Evolutionary conservation across 2,888 invertebrate species (phyloP), one percentile per base, ranked within the genome.

Genomic region (Ormyrus labotus): DNA sequence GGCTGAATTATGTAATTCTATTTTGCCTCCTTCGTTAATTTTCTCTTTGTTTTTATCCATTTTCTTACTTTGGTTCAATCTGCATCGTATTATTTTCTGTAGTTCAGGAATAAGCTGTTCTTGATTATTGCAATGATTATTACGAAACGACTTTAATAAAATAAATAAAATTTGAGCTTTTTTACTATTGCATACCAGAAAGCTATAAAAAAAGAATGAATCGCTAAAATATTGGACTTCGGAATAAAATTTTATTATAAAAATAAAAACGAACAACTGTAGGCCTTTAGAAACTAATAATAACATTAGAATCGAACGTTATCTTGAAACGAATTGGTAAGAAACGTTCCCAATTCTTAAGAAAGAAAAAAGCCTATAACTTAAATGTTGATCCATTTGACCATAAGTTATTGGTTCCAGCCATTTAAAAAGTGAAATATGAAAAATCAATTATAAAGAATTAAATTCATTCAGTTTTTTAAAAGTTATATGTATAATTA

Each of bases 181-280:
- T 10, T 64, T 34, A 55, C 67, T 67, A 57, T 64, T 13, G 13
- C 34, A 53, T 10, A n/a, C 11, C 48, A n/a, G 13, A 69, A 78
- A 81, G 51, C 58, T 53, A 80, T 51, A 57, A 58, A n/a, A 34
- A 53, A 55, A 67, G 6, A 67, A 67, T 75, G 13, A 13, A 65
- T 60, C 8, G n/a, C 51, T 70, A 69, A 34, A 13, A 65, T 50
- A 67, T 47, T 72, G 53, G 60, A 72, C 60, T 70, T 64, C 57
- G 71, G 57, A 81, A 75, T 78, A 61, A 71, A 78, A 50, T 78
- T 78, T 78, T 69, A 78, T 81, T 80, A 77, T 73, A 80, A 80
- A 82, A 82, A 82, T 80, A 80, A 82, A 82, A 82, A 82, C 53
- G 58, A 82, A 80, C 70, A 67, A 68, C 61, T 80, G 70, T 82